Conservation (phyloP, 2,113 vertebrate species). For the Nesoenas mayeri region DNA sequence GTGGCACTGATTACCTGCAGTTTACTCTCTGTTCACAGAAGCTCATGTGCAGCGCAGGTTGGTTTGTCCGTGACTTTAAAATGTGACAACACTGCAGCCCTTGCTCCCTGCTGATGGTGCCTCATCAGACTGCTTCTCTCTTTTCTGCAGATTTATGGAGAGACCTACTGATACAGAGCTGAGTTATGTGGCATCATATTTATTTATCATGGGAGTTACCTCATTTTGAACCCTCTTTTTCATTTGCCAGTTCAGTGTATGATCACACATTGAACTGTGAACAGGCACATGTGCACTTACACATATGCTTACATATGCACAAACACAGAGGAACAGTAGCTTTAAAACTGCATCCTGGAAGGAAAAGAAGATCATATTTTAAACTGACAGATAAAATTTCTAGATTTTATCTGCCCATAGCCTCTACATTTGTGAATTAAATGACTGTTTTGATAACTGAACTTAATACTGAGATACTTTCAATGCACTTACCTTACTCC, state of each 20-base stretch:
- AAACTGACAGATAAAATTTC: neutral
- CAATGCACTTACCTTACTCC: neutral
- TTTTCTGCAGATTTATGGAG: neutral
- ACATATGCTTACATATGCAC: rapidly evolving
- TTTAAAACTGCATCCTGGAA: neutral
- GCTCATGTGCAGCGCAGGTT: neutral
- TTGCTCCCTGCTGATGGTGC: neutral
- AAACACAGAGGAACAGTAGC: neutral
- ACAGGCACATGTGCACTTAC: neutral
- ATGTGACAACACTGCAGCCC: neutral
- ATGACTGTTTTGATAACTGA: neutral
- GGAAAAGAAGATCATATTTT: neutral
- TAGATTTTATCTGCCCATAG: neutral
- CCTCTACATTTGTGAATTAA: neutral
- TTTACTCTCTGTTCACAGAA: neutral
- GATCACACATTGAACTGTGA: rapidly evolving
- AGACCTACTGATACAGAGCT: neutral
- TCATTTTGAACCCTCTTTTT: neutral
- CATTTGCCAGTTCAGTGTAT: neutral
- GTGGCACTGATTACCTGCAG: neutral
- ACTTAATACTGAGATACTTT: neutral
- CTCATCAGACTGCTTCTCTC: neutral
- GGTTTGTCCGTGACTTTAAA: neutral
- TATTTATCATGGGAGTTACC: neutral
- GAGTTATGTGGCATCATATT: neutral